These are phyloP conservation scores for Oreochromis mossambicus DNA, from an alignment of 2,797 vertebrate species.

Conservation along the genomic window DNA sequence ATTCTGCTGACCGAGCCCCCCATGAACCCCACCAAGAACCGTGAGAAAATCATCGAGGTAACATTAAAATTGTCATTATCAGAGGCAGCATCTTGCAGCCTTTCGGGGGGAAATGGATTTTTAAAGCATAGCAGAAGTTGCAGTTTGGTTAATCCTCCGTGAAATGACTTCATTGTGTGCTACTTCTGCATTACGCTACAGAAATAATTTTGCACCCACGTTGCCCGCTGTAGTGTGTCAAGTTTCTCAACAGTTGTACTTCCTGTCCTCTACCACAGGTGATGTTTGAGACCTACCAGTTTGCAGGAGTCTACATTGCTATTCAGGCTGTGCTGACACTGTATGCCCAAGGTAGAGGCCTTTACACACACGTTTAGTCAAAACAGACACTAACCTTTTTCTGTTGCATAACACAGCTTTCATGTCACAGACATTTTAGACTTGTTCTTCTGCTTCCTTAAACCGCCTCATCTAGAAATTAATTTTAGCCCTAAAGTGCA, in stretches of 20 bases:
- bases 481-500: background rate
- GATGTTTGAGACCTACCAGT: slow-evolving; percentile 84
- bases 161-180: background rate
- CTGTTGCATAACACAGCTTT: background rate
- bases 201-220: background rate
- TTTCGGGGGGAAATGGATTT: background rate
- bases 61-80: background rate
- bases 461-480: background rate
- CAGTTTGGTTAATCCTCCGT: background rate
- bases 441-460: background rate
- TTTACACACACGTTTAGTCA: background rate
- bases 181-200: background rate
- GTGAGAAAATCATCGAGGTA: slow-evolving; percentile 80
- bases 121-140: background rate
- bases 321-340: slow-evolving; percentile 85
- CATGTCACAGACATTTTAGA: background rate
- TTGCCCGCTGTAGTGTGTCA: background rate
- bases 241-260: background rate
- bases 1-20: slow-evolving; percentile 82
- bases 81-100: background rate
- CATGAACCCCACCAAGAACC: slow-evolving; percentile 84
- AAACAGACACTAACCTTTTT: background rate
- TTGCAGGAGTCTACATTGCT: slow-evolving; percentile 80
- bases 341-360: slow-evolving; percentile 80
- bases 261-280: slow-evolving; percentile 59